phyloP scores from a whole-genome alignment of 2,888 invertebrate genomes.

The Nemotelus nigrinus region DNA sequence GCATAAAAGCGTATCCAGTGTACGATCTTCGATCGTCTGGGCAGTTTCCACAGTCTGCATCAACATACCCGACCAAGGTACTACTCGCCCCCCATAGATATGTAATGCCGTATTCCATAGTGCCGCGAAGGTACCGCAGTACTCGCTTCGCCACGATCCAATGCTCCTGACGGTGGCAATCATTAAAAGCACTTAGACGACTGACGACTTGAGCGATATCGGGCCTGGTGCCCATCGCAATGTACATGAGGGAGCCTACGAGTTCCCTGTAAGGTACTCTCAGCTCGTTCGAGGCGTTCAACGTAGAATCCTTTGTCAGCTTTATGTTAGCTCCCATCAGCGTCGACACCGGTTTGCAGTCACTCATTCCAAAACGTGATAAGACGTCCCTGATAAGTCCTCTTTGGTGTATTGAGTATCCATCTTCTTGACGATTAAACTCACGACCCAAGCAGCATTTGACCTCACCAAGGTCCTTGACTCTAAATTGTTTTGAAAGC shows the following conservation, averaged over 20 bases:
- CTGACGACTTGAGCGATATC: constrained; percentile 23
- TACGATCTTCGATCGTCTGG: constrained; percentile 41
- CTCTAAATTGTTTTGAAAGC: too few species aligned
- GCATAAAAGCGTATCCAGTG: constrained; percentile 12
- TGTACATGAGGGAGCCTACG: constrained; percentile 24
- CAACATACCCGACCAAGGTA: constrained; percentile 4
- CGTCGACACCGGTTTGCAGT: too few species aligned
- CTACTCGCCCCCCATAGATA: background rate
- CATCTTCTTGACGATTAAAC: too few species aligned
- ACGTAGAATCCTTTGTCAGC: too few species aligned
- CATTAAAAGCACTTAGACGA: background rate
- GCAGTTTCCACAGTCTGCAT: constrained; percentile 46
- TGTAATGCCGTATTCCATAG: background rate
- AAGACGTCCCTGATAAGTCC: too few species aligned
- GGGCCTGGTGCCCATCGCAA: constrained; percentile 11
- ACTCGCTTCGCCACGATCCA: constrained; percentile 6
- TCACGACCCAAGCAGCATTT: too few species aligned
- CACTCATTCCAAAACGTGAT: too few species aligned
- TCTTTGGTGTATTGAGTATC: too few species aligned
- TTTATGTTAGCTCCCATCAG: too few species aligned
- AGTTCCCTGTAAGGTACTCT: constrained; percentile 30
- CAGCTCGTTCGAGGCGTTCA: too few species aligned
- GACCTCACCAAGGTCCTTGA: too few species aligned
- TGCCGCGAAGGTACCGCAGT: background rate
- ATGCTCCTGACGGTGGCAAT: background rate